A percentile compares a stretch with the other conserved stretches of the same genome.
These are phyloP conservation scores for Trochalopteron elliotii DNA, from an alignment of 2,113 vertebrate genomes.

Conservation along the genomic window DNA sequence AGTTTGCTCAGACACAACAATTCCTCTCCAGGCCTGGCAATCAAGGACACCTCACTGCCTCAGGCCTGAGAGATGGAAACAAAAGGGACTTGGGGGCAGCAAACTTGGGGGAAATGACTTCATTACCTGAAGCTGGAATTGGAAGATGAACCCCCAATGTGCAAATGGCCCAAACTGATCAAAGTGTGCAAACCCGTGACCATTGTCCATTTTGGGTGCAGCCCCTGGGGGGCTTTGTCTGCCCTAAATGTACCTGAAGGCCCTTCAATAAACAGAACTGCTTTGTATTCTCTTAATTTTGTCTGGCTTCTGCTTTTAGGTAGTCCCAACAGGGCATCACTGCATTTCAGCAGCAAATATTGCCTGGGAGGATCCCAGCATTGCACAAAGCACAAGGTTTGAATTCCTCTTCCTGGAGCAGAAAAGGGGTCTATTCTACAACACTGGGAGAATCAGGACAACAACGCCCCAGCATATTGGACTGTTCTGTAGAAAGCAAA, in stretches of 20 bases:
- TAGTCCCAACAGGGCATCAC: neutral
- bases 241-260: neutral
- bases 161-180: neutral
- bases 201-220: neutral
- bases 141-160: neutral
- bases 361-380: neutral
- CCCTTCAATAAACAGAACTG: neutral
- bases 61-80: neutral
- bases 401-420: neutral
- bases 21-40: neutral
- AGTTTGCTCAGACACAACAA: neutral
- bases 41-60: neutral
- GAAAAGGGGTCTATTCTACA: neutral
- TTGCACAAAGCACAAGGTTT: neutral
- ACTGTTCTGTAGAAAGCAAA: neutral
- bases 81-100: neutral
- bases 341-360: neutral
- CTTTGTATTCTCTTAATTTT: neutral
- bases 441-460: neutral
- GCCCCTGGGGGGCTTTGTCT: neutral
- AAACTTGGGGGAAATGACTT: neutral
- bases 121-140: neutral
- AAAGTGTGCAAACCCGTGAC: neutral
- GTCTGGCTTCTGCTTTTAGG: neutral
- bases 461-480: neutral